Percentiles rank a stretch among this genome's conserved stretches.
Conservation (phyloP, 2,113 vertebrate genomes). For the Coreoperca whiteheadi region DNA sequence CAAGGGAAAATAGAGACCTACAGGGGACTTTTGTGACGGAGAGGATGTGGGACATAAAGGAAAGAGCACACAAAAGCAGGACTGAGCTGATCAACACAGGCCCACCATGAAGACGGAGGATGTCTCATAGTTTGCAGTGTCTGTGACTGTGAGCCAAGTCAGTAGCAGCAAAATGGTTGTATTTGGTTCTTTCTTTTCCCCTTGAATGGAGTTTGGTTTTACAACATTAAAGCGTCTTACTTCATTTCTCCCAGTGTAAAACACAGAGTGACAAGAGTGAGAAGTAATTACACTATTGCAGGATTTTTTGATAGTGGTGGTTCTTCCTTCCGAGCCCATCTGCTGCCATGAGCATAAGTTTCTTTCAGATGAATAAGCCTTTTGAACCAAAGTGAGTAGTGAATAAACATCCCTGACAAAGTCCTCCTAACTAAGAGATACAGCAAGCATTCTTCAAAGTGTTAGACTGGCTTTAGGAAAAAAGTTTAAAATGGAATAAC, state of each 20-base stretch:
- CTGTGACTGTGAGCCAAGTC: slow-evolving; percentile 58
- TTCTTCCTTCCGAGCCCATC: slow-evolving; percentile 77
- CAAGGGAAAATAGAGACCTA: slow-evolving; percentile 68
- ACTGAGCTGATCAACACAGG: slow-evolving; percentile 54
- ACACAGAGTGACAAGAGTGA: slow-evolving; percentile 50
- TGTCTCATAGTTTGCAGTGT: slow-evolving; percentile 52
- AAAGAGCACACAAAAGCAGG: slow-evolving; percentile 52
- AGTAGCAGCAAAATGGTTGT: slow-evolving; percentile 51
- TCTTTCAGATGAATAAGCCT: slow-evolving; percentile 61
- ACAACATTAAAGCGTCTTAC: slow-evolving; percentile 58
- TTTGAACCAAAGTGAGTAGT: slow-evolving; percentile 56
- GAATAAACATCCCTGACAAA: slow-evolving; percentile 65
- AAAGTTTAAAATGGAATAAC: slow-evolving; percentile 22
- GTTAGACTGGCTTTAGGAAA: slow-evolving; percentile 8
- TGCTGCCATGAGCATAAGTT: slow-evolving; percentile 51
- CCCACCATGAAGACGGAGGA: slow-evolving; percentile 60
- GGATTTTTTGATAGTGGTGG: slow-evolving; percentile 53
- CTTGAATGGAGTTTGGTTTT: slow-evolving; percentile 54
- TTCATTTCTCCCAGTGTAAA: slow-evolving; percentile 58
- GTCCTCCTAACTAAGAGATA: slow-evolving; percentile 30
- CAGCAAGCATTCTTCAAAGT: slow-evolving; percentile 18
- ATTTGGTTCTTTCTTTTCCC: slow-evolving; percentile 62
- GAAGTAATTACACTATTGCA: slow-evolving; percentile 60
- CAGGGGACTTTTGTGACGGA: slow-evolving; percentile 65
- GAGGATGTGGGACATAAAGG: slow-evolving; percentile 72